Base-by-base conservation (phyloP, 1,140 invertebrate species). In the Macrostomum lignano region DNA sequence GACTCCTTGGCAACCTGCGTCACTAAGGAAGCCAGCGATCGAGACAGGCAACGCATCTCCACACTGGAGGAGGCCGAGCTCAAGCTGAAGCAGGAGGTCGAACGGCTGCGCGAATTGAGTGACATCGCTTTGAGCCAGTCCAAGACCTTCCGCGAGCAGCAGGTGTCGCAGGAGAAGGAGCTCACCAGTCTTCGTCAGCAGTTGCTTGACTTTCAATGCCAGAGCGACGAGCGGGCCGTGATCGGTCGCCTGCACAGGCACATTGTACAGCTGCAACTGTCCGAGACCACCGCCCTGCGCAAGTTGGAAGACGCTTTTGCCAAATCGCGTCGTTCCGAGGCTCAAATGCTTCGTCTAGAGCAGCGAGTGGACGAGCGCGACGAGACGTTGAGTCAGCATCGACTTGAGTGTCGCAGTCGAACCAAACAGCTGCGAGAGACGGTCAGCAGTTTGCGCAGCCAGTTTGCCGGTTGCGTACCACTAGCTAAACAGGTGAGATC, bases 171-270 rank as follows among this genome's bases (percentile, higher is more conserved):
- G n/a, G 55, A 56, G 23, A 56, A 55, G 32, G 55, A 58, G 36
- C 38, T 44, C 21, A 38, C 39, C 9, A 52, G 51, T 6, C 38
- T 58, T 31, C 35, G 52, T 20, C 53, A 55, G 40, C 55, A 58
- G 35, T 40, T 58, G 3, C 33, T 54, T 11, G 53, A 58, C 36
- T 48, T 58, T 37, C 55, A 58, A 32, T 48, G 46, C 10, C 53
- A 58, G 34, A 55, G 48, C 41, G 55, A 58, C 43, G 55, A 58
- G 32, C 56, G 56, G 40, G 56, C 47, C 11, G 50, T 56, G 5
- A 58, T 58, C 31, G 55, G 55, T 55, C 30, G 55, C 39, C 45
- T 59, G 6, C 55, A 58, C 35, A 40, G 55, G n/a, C 53, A 55
- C 21, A 54, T 59, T 19, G 51, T 59, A 0, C 47, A 52, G 40